Base-by-base conservation (phyloP, 2,888 invertebrate genomes). In the Eubasilissa splendida region DNA sequence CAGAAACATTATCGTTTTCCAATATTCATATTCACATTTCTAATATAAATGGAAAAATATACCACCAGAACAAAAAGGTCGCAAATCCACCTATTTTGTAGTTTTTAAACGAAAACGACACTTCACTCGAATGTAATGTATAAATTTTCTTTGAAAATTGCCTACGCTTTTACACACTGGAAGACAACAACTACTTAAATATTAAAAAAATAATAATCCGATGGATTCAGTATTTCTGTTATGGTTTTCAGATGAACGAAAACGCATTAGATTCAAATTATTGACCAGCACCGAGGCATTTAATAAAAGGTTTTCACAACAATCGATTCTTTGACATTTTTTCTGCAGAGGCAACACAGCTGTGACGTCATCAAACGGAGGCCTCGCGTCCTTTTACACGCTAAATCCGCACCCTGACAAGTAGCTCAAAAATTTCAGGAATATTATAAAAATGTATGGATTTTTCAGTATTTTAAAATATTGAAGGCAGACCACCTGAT, bases 341-440 rank as follows among this genome's bases (percentile, higher is more conserved):
- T 56, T 31, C 71, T 56, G 54, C 56, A 73, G 22, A 73, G 71
- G 71, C 58, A 56, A 58, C 33, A 73, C 71, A 56, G 56, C 71
- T 56, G 56, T 73, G 71, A 73, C 71, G 71, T 73, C 71, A 73
- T 73, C 56, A 73, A 73, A 73, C 11, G 71, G 70, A 53, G 70
- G 52, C 56, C 71, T 54, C 53, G 9, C 54, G 54, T 52, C 52
- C 70, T 33, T 58, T 58, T 56, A 58, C 31, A 31, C n/a, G 10
- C 54, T 31, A 12, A 42, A 68, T 50, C 50, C 68, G 12, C 68
- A 50, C 42, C 63, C 63, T 12, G 10, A 53, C 50, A 9, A 54
- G 14, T n/a, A 33, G 9, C 9, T 33, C 11, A 42, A 65, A 65
- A 31, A 12, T 42, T 42, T 33, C 65, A 11, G 33, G 3, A 5